Evolutionary conservation across 2,113 vertebrate species (phyloP).

Genomic region (Crotalus horridus): DNA sequence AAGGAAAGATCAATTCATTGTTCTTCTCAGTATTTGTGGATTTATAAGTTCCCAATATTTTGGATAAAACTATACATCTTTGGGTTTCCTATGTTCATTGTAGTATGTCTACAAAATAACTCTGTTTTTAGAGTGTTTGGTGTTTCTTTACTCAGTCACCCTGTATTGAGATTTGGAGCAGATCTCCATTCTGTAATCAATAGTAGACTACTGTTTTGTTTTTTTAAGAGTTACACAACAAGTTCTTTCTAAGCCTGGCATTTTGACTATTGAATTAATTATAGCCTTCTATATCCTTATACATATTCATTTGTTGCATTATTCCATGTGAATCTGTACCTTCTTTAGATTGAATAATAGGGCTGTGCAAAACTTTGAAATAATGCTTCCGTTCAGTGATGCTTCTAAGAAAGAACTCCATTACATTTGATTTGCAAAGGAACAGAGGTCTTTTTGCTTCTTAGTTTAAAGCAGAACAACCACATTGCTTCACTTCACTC

Average conservation of each 20-base stretch:
- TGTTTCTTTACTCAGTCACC: background rate
- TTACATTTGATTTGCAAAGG: background rate
- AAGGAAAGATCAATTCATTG: background rate
- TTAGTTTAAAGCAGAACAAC: background rate
- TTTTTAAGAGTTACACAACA: conserved; percentile 28
- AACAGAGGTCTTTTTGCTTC: background rate
- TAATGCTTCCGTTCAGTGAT: background rate
- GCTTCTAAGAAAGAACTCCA: background rate
- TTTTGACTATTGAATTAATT: conserved; percentile 42
- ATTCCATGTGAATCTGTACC: conserved; percentile 38
- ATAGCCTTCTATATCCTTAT: conserved; percentile 41
- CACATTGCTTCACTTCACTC: background rate
- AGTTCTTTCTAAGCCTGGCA: conserved; percentile 28
- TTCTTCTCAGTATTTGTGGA: background rate
- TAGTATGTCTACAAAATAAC: conserved; percentile 29
- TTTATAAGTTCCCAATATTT: background rate
- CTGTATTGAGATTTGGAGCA: conserved; percentile 17
- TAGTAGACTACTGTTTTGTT: conserved; percentile 34
- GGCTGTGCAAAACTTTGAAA: background rate
- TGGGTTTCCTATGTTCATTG: background rate
- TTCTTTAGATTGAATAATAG: conserved; percentile 30
- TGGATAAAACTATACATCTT: background rate
- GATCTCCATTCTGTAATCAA: conserved; percentile 12
- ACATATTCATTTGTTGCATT: conserved; percentile 45
- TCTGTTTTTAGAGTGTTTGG: background rate